A percentile compares a stretch with the other conserved stretches of the same genome.
These are phyloP conservation scores for Chionomys nivalis DNA, from an alignment of 2,113 vertebrate species.

Conservation along the genomic window DNA sequence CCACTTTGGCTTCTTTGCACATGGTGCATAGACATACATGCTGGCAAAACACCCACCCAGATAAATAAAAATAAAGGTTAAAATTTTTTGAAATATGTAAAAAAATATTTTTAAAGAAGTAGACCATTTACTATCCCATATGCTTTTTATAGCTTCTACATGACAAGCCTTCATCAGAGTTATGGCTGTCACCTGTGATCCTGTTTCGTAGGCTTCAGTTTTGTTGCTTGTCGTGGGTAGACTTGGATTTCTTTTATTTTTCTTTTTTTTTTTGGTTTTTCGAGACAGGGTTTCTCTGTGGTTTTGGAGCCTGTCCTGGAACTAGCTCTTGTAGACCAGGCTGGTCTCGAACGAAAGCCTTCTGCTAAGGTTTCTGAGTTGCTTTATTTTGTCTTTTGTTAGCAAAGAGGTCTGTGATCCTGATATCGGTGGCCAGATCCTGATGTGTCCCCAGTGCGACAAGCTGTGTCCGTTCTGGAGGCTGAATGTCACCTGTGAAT, in stretches of 20 bases:
- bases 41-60: not conserved
- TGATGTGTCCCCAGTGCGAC: constrained; percentile 98
- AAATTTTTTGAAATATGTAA: not conserved
- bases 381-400: constrained; percentile 44
- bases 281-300: no score
- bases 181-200: not conserved
- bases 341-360: no score
- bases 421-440: constrained; percentile 91
- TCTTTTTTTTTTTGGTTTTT: no score
- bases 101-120: not conserved
- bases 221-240: not conserved
- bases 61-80: not conserved
- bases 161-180: not conserved
- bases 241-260: no score
- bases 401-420: constrained; percentile 94
- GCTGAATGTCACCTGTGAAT: constrained; percentile 94
- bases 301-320: no score
- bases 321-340: no score
- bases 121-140: not conserved
- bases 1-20: not conserved
- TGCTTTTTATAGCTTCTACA: not conserved
- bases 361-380: not conserved
- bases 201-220: not conserved
- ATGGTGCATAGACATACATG: not conserved
- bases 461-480: constrained; percentile 92